Evolutionary conservation across 2,888 invertebrate species (phyloP).

Genomic region (Mythimna lalbum): DNA sequence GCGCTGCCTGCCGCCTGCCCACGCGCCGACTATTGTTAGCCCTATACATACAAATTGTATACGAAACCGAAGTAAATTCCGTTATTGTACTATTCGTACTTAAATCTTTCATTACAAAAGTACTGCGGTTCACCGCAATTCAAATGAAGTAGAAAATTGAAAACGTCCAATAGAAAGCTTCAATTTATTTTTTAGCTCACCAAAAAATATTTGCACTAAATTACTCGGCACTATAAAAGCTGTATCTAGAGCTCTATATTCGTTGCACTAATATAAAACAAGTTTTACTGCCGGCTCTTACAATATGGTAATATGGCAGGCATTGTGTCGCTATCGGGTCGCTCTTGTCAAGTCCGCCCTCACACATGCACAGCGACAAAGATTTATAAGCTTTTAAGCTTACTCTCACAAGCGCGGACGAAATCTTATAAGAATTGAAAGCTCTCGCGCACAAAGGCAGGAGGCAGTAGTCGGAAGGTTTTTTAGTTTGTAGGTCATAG

Average conservation of each 20-base stretch:
- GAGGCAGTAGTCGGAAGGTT: conserved; percentile 69
- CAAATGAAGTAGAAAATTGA: conserved; percentile 35
- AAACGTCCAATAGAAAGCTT: conserved; percentile 17
- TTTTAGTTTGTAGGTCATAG: conserved; percentile 86
- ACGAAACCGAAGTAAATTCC: conserved; percentile 53
- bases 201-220: conserved; percentile 44
- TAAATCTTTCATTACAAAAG: conserved; percentile 34
- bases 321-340: conserved; percentile 81
- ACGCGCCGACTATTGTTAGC: conserved; percentile 72
- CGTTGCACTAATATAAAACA: conserved; percentile 57
- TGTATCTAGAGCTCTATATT: conserved; percentile 38
- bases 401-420: conserved; percentile 73
- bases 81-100: conserved; percentile 53
- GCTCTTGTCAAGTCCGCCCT: conserved; percentile 77
- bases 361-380: conserved; percentile 69
- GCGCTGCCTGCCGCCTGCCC: conserved; percentile 67
- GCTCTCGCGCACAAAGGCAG: conserved; percentile 71
- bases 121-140: conserved; percentile 35
- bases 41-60: conserved; percentile 66
- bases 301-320: conserved; percentile 78
- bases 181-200: conserved; percentile 17
- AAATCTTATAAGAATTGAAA: conserved; percentile 68
- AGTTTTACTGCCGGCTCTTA: conserved; percentile 63
- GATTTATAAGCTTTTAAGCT: conserved; percentile 86
- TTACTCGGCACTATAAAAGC: conserved; percentile 31